phyloP scores from a whole-genome alignment of 2,113 vertebrate species.

The Podarcis muralis region DNA sequence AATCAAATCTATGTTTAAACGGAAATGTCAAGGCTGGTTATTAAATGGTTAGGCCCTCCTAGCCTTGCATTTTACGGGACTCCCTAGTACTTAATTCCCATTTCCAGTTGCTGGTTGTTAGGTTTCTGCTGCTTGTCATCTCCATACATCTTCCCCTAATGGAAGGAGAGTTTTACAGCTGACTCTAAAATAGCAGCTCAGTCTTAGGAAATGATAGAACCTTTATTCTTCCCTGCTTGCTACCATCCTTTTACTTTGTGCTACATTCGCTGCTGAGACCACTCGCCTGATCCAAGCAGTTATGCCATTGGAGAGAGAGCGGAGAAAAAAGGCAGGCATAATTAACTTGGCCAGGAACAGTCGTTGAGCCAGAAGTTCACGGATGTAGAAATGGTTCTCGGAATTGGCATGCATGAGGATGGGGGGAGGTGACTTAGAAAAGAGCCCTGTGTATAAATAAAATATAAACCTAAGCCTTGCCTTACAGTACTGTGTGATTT shows the following conservation, averaged over 20 bases:
- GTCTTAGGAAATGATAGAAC: background rate
- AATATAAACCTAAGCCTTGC: background rate
- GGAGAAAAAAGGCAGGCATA: conserved; percentile 10
- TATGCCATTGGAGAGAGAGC: conserved; percentile 38
- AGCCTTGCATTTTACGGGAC: fast-evolving
- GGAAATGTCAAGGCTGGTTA: fast-evolving
- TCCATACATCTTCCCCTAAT: background rate
- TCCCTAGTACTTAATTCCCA: fast-evolving
- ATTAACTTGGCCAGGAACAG: conserved; percentile 42
- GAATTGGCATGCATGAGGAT: background rate
- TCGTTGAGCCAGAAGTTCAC: background rate
- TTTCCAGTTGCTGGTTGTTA: background rate
- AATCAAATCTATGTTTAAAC: background rate
- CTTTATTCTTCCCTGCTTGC: fast-evolving
- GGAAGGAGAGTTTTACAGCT: background rate
- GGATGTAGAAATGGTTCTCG: conserved; percentile 37
- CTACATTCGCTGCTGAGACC: background rate
- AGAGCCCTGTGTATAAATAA: background rate
- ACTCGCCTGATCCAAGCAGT: background rate
- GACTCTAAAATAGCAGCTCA: background rate
- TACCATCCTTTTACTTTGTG: background rate
- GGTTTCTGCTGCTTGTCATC: background rate
- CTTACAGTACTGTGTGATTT: background rate
- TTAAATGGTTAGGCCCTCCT: background rate
- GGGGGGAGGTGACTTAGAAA: background rate